These are phyloP conservation scores for Terrapene triunguis DNA, from an alignment of 2,113 vertebrate species.

Conservation along the genomic window DNA sequence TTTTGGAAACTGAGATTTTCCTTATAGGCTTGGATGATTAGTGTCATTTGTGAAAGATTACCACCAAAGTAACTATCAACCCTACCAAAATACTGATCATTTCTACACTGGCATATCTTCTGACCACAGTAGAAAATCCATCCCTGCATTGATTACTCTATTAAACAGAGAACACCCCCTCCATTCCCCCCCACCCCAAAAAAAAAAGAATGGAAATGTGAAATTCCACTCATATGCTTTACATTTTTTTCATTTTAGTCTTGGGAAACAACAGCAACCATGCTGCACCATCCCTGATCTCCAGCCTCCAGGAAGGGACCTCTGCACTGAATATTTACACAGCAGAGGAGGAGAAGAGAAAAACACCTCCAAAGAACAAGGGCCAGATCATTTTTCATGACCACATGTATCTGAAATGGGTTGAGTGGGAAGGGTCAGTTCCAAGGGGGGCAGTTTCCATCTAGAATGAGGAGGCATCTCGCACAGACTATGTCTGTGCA, in stretches of 20 bases:
- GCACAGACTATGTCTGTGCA: constrained; percentile 81
- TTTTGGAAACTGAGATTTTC: background rate
- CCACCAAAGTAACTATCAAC: background rate
- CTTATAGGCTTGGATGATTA: background rate
- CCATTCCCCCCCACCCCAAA: too few species aligned
- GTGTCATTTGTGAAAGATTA: background rate
- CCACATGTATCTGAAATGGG: constrained; percentile 81
- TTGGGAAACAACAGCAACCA: background rate
- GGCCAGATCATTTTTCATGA: constrained; percentile 23
- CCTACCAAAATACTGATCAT: background rate
- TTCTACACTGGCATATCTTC: background rate
- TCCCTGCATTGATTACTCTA: background rate
- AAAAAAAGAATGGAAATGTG: background rate
- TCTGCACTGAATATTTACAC: background rate
- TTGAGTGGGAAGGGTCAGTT: constrained; percentile 66
- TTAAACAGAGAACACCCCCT: background rate
- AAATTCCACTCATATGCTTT: background rate
- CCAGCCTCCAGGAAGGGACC: background rate
- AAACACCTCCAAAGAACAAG: background rate
- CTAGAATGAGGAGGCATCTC: constrained; percentile 79
- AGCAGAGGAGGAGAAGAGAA: background rate
- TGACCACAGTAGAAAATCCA: background rate
- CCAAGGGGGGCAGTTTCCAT: constrained; percentile 78
- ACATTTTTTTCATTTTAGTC: background rate
- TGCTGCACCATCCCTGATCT: background rate